phyloP scores from a whole-genome alignment of 2,113 vertebrate genomes.

The Calyptomena viridis region DNA sequence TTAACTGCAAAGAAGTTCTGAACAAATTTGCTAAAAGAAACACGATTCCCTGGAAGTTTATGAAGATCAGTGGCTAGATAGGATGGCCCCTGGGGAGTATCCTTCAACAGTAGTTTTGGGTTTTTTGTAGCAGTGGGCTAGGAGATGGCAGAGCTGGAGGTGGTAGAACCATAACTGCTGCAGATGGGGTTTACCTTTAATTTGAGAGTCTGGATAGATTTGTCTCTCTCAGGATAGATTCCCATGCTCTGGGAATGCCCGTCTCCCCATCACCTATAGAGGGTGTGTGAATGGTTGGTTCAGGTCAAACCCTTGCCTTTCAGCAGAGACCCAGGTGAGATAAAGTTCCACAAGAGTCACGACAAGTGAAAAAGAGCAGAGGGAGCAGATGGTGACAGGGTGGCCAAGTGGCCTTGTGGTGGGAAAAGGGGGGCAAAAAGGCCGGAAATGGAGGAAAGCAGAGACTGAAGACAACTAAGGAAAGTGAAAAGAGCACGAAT shows the following conservation, averaged over 20 bases:
- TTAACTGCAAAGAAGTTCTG: neutral
- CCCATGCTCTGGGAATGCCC: neutral
- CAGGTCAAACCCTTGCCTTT: neutral
- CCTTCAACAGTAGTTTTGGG: rapidly evolving
- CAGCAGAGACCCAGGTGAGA: neutral
- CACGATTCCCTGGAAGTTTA: neutral
- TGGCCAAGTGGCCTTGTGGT: neutral
- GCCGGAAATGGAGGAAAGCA: neutral
- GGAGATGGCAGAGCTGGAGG: neutral
- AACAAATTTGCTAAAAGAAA: neutral
- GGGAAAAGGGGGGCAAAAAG: neutral
- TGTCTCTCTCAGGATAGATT: neutral
- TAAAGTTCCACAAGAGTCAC: neutral
- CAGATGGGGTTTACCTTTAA: neutral
- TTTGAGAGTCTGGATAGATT: neutral
- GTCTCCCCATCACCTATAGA: neutral
- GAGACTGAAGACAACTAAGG: neutral
- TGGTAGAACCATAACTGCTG: neutral
- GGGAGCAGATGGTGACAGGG: neutral
- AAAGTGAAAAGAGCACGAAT: neutral
- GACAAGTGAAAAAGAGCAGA: neutral
- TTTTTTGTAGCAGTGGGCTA: neutral
- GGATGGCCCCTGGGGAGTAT: neutral
- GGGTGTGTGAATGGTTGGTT: neutral
- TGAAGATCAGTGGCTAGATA: neutral